Conservation (phyloP, 2,113 vertebrate species). For the Pao palembangensis region DNA sequence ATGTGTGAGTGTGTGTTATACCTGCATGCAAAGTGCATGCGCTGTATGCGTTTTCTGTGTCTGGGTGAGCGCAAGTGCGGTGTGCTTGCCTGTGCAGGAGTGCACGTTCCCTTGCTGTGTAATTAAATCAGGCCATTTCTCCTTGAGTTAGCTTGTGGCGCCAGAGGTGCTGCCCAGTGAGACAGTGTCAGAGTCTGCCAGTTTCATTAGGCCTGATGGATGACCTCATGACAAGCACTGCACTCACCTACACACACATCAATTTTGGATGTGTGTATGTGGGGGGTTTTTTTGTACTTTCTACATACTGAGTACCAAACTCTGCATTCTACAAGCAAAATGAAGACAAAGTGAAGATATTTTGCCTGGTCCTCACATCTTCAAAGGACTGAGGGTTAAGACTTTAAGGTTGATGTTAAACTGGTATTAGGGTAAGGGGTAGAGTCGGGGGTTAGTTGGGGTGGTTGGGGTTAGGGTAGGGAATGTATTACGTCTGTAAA, state of each 20-base stretch:
- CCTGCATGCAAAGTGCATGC: conserved; percentile 13
- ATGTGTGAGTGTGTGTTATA: conserved; percentile 13
- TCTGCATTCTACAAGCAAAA: conserved; percentile 6
- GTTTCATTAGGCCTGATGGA: conserved; percentile 74
- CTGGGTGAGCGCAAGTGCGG: not conserved
- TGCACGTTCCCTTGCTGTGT: conserved; percentile 38
- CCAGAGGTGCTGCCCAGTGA: conserved; percentile 64
- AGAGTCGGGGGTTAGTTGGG: no score
- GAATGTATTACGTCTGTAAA: no score
- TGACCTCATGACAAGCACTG: conserved; percentile 68
- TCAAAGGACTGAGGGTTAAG: no score
- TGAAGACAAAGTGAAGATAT: not conserved
- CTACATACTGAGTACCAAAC: no score
- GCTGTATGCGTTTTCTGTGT: not conserved
- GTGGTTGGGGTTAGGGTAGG: no score
- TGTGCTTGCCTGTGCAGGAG: not conserved
- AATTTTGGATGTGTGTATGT: conserved; percentile 27
- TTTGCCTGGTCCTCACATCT: no score
- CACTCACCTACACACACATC: conserved; percentile 56
- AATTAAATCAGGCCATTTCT: conserved; percentile 69
- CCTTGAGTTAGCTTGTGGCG: conserved; percentile 65
- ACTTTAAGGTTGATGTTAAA: no score
- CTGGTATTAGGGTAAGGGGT: no score
- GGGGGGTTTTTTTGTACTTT: no score
- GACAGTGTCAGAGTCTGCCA: conserved; percentile 64